These are phyloP conservation scores for Cynaeus angustus DNA, from an alignment of 2,888 invertebrate genomes.

Conservation along the genomic window DNA sequence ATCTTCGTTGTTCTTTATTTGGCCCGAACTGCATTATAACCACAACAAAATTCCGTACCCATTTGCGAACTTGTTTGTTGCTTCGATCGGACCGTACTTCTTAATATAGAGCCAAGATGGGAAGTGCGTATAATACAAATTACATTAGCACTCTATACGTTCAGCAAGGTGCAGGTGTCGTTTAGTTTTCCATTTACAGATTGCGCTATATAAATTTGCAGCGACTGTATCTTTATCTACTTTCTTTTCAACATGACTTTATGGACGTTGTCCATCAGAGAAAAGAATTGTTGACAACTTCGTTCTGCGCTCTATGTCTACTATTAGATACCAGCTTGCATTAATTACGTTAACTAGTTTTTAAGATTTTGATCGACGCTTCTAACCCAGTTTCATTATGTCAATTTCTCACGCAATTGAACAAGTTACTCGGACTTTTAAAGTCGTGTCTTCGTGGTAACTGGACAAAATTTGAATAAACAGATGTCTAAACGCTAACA, in stretches of 20 bases:
- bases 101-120: slow-evolving; percentile 37
- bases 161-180: slow-evolving; percentile 42
- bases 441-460: slow-evolving; percentile 23
- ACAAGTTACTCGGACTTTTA: slow-evolving; percentile 19
- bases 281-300: slow-evolving; percentile 1
- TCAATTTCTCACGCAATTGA: slow-evolving; percentile 54
- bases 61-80: slow-evolving; percentile 34
- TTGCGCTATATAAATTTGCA: slow-evolving; percentile 11
- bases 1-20: slow-evolving; percentile 37
- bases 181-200: slow-evolving; percentile 38
- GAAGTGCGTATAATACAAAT: slow-evolving; percentile 47
- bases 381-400: slow-evolving; percentile 60
- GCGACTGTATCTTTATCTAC: slow-evolving; percentile 41
- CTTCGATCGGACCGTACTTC: slow-evolving; percentile 8
- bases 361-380: slow-evolving; percentile 54
- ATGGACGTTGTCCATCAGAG: neutral
- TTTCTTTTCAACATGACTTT: slow-evolving; percentile 1
- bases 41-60: slow-evolving; percentile 31
- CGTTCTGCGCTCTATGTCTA: neutral
- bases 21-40: slow-evolving; percentile 30
- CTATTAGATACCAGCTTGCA: slow-evolving; percentile 52
- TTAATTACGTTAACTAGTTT: slow-evolving; percentile 59
- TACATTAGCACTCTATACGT: slow-evolving; percentile 46
- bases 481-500: slow-evolving; percentile 43
- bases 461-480: slow-evolving; percentile 40